phyloP scores from a whole-genome alignment of 2,113 vertebrate genomes.

The Hyperoodon ampullatus region DNA sequence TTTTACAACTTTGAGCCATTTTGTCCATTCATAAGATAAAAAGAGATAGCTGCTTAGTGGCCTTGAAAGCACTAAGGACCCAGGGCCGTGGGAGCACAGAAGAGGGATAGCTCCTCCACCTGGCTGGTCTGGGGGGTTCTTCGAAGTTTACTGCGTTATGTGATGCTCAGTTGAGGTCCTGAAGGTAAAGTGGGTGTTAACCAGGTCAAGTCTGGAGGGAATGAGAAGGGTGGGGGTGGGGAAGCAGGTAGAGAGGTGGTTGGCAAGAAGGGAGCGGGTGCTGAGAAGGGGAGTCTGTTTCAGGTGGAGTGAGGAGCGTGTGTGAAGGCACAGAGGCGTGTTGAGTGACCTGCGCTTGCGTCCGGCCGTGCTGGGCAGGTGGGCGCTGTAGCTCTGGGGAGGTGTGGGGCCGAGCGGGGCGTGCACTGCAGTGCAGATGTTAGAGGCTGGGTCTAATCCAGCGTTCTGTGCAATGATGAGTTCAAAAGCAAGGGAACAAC shows the following conservation, averaged over 20 bases:
- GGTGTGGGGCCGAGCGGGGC: neutral
- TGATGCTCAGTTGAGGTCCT: neutral
- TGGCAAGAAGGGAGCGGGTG: neutral
- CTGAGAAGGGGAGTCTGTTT: neutral
- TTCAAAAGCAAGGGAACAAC: neutral
- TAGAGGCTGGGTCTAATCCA: neutral
- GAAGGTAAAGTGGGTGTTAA: neutral
- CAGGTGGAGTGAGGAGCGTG: neutral
- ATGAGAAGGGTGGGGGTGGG: neutral
- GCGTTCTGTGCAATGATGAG: rapidly evolving
- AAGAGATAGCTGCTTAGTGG: neutral
- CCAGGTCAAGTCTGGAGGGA: neutral
- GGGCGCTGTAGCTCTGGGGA: neutral
- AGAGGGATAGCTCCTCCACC: neutral
- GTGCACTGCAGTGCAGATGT: rapidly evolving
- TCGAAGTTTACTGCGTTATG: neutral
- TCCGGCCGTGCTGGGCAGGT: neutral
- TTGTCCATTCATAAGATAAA: neutral
- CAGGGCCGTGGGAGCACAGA: neutral
- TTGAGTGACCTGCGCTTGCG: rapidly evolving
- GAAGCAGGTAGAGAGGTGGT: neutral
- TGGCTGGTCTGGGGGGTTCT: neutral
- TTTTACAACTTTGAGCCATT: neutral
- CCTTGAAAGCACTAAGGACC: neutral
- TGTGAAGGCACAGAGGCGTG: neutral